A percentile compares a stretch with the other conserved stretches of the same genome.
These are phyloP conservation scores for Corythornis vintsioides DNA, from an alignment of 2,113 vertebrate genomes.

Conservation along the genomic window DNA sequence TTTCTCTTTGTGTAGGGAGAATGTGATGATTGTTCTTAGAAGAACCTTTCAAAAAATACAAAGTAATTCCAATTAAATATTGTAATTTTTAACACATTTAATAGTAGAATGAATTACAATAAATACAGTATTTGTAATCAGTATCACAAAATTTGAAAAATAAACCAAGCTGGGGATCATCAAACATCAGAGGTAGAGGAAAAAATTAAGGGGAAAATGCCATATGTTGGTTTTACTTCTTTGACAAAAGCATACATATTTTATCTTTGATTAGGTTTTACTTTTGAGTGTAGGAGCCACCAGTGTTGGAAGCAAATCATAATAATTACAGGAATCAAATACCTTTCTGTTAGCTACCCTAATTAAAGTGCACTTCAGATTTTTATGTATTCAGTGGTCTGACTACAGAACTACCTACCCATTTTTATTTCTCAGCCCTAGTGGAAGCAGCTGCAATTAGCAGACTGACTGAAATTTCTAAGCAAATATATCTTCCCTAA, in stretches of 20 bases:
- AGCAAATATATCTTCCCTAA: not conserved
- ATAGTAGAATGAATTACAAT: not conserved
- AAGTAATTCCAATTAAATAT: not conserved
- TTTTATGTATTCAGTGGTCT: not conserved
- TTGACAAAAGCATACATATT: not conserved
- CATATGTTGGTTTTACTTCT: not conserved
- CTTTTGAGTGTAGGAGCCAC: not conserved
- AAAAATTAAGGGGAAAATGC: not conserved
- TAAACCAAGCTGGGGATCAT: not conserved
- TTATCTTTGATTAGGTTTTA: not conserved
- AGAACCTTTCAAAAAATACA: not conserved
- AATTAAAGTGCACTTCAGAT: constrained; percentile 12
- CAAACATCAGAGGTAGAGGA: not conserved
- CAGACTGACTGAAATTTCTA: not conserved
- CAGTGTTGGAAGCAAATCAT: not conserved
- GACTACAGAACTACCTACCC: not conserved
- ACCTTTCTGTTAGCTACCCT: not conserved
- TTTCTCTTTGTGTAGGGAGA: not conserved
- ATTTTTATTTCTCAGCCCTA: not conserved
- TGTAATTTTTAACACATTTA: not conserved
- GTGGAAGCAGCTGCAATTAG: constrained; percentile 24
- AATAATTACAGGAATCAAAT: not conserved
- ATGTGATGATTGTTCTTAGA: not conserved
- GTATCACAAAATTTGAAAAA: not conserved
- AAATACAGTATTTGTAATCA: not conserved